phyloP scores from a whole-genome alignment of 2,113 vertebrate species.

The Phoenicopterus ruber region DNA sequence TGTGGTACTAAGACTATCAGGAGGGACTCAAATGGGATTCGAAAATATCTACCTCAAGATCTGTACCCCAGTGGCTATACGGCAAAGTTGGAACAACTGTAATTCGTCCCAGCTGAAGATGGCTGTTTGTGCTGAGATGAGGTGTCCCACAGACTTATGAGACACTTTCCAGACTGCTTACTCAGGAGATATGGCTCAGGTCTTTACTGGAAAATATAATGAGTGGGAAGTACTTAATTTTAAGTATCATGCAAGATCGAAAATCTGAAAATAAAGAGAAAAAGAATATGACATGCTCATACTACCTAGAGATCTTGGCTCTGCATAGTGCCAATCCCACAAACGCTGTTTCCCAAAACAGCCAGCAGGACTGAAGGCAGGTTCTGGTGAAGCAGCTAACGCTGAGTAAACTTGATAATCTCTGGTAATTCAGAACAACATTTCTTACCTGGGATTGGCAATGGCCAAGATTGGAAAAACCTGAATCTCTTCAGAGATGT shows the following conservation, averaged over 20 bases:
- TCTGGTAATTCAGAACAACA: neutral
- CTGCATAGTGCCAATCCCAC: neutral
- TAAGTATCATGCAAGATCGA: neutral
- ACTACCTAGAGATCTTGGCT: neutral
- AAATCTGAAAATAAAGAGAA: neutral
- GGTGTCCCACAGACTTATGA: neutral
- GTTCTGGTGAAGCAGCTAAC: neutral
- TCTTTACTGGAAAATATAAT: neutral
- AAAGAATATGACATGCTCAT: neutral
- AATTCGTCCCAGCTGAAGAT: neutral
- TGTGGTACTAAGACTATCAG: neutral
- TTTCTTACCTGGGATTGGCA: neutral
- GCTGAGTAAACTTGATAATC: neutral
- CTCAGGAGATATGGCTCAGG: neutral
- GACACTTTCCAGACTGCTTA: neutral
- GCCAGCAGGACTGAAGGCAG: neutral
- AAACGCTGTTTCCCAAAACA: neutral
- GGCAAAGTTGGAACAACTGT: neutral
- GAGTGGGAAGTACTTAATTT: neutral
- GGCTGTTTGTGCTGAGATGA: neutral
- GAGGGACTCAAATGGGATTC: neutral
- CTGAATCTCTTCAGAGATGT: neutral
- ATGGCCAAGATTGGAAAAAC: neutral
- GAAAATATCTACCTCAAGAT: neutral
- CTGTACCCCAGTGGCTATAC: neutral